These are phyloP conservation scores for Parnassius glacialis DNA, from an alignment of 2,888 invertebrate genomes.

Conservation along the genomic window DNA sequence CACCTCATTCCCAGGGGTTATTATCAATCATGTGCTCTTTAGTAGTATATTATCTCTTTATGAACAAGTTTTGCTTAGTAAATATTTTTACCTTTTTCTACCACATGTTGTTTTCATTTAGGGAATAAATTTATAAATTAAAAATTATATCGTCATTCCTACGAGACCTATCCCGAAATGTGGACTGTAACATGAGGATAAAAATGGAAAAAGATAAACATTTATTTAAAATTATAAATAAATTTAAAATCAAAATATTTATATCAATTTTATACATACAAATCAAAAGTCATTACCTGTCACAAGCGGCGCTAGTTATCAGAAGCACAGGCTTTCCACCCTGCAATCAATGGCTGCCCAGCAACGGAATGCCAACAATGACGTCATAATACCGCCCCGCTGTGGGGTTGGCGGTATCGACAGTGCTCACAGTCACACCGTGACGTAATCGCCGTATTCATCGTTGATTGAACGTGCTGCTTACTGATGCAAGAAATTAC, in stretches of 20 bases:
- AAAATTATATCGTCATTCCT: no score
- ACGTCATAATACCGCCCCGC: conserved; percentile 31
- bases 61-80: no score
- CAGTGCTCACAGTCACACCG: conserved; percentile 25
- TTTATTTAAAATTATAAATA: no score
- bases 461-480: not conserved
- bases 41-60: no score
- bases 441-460: conserved; percentile 14
- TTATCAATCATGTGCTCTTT: no score
- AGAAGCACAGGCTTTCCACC: conserved; percentile 17
- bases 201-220: no score
- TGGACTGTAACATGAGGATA: no score
- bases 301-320: conserved; percentile 22
- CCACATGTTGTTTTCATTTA: no score
- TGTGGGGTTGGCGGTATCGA: conserved; percentile 10
- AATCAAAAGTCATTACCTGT: not conserved
- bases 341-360: conserved; percentile 41
- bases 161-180: no score
- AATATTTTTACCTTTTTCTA: no score
- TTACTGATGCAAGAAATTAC: conserved; percentile 1
- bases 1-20: no score
- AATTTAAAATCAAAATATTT: not conserved
- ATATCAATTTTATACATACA: not conserved
- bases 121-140: no score
- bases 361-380: conserved; percentile 46